These are phyloP conservation scores for Maconellicoccus hirsutus DNA, from an alignment of 1,140 invertebrate species.

Conservation along the genomic window DNA sequence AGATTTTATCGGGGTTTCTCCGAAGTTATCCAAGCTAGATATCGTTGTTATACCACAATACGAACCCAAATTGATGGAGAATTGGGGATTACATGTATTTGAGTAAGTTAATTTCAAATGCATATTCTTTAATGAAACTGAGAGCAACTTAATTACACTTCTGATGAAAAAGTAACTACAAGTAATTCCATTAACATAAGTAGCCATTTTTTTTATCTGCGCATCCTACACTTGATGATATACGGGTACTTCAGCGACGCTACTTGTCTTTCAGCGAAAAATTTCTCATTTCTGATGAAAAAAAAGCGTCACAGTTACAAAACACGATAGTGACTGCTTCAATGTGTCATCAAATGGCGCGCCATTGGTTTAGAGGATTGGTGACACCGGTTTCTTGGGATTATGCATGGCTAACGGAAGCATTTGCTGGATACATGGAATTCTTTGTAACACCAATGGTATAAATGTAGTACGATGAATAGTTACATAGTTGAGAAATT, in stretches of 20 bases:
- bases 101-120: neutral
- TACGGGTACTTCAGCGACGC: too few species aligned
- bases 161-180: too few species aligned
- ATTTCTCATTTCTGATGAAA: neutral
- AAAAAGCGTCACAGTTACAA: neutral
- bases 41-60: slow-evolving; percentile 54
- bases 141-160: too few species aligned
- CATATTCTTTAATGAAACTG: too few species aligned
- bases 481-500: neutral
- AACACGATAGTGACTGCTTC: neutral
- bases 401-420: neutral
- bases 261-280: neutral
- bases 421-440: neutral
- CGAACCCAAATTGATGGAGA: too few species aligned
- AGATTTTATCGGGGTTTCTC: slow-evolving; percentile 27
- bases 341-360: neutral
- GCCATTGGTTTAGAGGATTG: neutral
- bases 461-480: neutral
- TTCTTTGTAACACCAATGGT: neutral
- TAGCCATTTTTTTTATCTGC: too few species aligned
- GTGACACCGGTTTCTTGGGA: neutral
- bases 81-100: neutral
- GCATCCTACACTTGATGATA: too few species aligned
- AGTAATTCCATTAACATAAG: too few species aligned
- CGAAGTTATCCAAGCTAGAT: slow-evolving; percentile 39